A percentile compares a stretch with the other conserved stretches of the same genome.
Evolutionary conservation across 2,113 vertebrate species (phyloP).

Genomic region (Nansenia antarctica): DNA sequence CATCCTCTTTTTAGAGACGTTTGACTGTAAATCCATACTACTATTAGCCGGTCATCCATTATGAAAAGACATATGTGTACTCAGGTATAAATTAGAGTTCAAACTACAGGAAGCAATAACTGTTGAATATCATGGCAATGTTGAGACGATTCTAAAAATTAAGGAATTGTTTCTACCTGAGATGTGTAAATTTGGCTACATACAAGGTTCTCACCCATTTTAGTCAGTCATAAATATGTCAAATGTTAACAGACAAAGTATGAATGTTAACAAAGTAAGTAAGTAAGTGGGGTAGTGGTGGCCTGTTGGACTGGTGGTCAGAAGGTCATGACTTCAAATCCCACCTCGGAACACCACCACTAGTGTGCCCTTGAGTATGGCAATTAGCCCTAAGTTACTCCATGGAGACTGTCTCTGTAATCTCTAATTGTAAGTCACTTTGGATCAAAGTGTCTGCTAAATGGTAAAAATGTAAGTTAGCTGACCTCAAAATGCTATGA

Average conservation of each 20-base stretch:
- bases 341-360: too few relatives aligned
- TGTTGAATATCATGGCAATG: not conserved
- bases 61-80: not conserved
- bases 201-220: not conserved
- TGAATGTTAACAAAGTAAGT: not conserved
- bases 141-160: not conserved
- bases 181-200: not conserved
- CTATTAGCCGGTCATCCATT: constrained; percentile 15
- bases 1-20: not conserved
- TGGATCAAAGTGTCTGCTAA: too few relatives aligned
- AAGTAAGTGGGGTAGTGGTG: too few relatives aligned
- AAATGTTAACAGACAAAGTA: not conserved
- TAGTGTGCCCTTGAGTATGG: too few relatives aligned
- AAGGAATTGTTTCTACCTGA: not conserved
- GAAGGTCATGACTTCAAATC: too few relatives aligned
- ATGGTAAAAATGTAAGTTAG: too few relatives aligned
- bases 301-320: too few relatives aligned
- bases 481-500: constrained; percentile 2
- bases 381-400: too few relatives aligned
- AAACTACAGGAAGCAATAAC: not conserved
- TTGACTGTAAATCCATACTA: constrained; percentile 12
- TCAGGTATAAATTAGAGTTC: not conserved
- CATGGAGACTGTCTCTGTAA: too few relatives aligned
- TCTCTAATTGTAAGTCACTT: too few relatives aligned
- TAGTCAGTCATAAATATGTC: not conserved